Percentiles rank a stretch among this genome's conserved stretches.
These are phyloP conservation scores for Mellilla xanthometata DNA, from an alignment of 2,888 invertebrate species.

Conservation along the genomic window DNA sequence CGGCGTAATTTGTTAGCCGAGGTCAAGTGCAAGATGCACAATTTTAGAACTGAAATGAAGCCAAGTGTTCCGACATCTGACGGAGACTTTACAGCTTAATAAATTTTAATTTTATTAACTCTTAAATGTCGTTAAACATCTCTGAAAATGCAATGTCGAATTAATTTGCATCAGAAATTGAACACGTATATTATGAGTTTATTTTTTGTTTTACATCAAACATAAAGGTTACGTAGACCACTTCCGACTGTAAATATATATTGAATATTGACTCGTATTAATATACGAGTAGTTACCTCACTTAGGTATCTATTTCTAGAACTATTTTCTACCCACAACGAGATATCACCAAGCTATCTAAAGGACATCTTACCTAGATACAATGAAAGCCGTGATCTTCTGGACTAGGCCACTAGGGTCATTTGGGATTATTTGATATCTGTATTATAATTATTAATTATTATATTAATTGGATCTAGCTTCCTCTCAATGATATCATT, in stretches of 20 bases:
- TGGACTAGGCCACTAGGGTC: constrained; percentile 30
- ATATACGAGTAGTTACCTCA: too few relatives aligned
- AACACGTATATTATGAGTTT: neutral
- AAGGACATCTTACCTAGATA: constrained; percentile 22
- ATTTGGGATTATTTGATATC: constrained; percentile 36
- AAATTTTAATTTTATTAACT: constrained; percentile 44
- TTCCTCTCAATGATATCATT: constrained; percentile 23
- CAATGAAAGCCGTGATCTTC: constrained; percentile 35
- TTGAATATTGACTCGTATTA: too few relatives aligned
- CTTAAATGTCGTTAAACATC: constrained; percentile 38
- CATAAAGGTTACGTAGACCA: too few relatives aligned
- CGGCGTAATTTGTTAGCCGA: constrained; percentile 59
- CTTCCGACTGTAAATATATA: too few relatives aligned
- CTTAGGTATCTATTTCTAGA: too few relatives aligned
- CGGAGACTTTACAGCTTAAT: constrained; percentile 43
- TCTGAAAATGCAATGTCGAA: constrained; percentile 31
- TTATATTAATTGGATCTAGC: constrained; percentile 34
- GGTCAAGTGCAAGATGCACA: constrained; percentile 67
- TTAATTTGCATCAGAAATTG: constrained; percentile 30
- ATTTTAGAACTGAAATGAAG: constrained; percentile 71
- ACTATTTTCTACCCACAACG: constrained; percentile 9
- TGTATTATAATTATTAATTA: constrained; percentile 22
- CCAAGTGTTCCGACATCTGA: constrained; percentile 59
- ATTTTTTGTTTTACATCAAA: neutral
- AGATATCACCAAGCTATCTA: constrained; percentile 7